Evolutionary conservation across 2,113 vertebrate species (phyloP), one percentile per base, ranked within the genome.

Genomic region (Scophthalmus maximus): DNA sequence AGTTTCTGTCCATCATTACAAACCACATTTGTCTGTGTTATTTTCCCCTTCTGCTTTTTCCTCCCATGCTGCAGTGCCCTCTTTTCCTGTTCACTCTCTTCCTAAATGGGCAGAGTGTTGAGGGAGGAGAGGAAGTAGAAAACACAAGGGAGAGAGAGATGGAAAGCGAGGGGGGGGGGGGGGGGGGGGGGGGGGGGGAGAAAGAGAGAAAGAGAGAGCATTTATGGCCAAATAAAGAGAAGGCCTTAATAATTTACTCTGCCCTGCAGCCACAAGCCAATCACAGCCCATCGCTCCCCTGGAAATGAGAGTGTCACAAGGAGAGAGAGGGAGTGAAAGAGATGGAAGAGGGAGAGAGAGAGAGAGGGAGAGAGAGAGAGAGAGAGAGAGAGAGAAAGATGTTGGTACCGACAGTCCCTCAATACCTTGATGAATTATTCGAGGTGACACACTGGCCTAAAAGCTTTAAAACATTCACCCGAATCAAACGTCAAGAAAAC

Each of bases 191-290:
- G 73, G 70, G 70, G 49, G 62, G 59, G 64, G 32, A 67, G 42
- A 34, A 9, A 61, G 57, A 55, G 4, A 51, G 44, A 73, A 50
- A 42, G 70, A 72, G 65, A 62, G 49, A 79, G 63, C 79, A 85
- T 91, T 87, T 79, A 86, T 10, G 34, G 81, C 64, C 82, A 86
- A 87, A 87, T 82, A 87, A 87, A 91, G 77, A 89, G 72, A 82
- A 79, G 49, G 75, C 71, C 82, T 89, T 87, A 91, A 92, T 90
- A 90, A 92, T 91, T 90, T 85, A 92, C 81, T 83, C 68, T 80
- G 84, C 86, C 85, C 82, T 69, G 58, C 53, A 83, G 89, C 86
- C 69, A 86, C 68, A 58, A 82, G 70, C 85, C 83, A 87, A 86
- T 91, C 82, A 79, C 61, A 87, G 73, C 55, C 51, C 84, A 71